phyloP scores from a whole-genome alignment of 2,797 vertebrate species.

The Sebastes paucispinis region DNA sequence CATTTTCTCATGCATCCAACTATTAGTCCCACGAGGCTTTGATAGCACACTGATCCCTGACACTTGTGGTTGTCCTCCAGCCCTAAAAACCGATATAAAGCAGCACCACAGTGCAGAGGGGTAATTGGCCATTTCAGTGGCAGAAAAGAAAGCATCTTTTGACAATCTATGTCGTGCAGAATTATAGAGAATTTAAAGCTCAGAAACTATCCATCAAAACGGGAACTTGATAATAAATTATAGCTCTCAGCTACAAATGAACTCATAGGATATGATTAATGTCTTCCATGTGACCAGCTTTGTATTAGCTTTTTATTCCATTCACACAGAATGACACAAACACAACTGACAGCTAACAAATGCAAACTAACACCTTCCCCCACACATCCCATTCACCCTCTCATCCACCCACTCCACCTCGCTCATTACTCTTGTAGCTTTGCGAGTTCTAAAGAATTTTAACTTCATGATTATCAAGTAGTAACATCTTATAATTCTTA shows the following conservation, averaged over 20 bases:
- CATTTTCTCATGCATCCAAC: conserved; percentile 44
- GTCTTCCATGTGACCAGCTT: not conserved
- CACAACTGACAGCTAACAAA: conserved; percentile 21
- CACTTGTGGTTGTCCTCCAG: conserved; percentile 11
- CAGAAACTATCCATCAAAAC: conserved; percentile 3
- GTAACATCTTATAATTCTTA: not conserved
- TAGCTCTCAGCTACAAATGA: not conserved
- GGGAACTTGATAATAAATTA: not conserved
- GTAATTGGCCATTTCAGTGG: conserved; percentile 46
- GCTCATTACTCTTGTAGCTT: conserved; percentile 11
- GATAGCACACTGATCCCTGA: conserved; percentile 28
- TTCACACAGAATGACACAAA: conserved; percentile 7
- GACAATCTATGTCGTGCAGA: conserved; percentile 1
- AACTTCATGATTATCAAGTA: not conserved
- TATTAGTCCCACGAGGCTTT: conserved; percentile 19
- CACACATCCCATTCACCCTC: conserved; percentile 4
- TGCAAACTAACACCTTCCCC: conserved; percentile 16
- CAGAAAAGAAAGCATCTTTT: conserved; percentile 31
- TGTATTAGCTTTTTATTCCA: conserved; percentile 20
- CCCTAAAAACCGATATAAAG: conserved; percentile 26
- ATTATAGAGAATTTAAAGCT: conserved; percentile 11
- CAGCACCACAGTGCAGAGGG: conserved; percentile 15
- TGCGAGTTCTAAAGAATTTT: not conserved
- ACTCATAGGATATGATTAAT: conserved; percentile 1
- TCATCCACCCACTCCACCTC: conserved; percentile 35